phyloP scores from a whole-genome alignment of 1,140 invertebrate species.

The Triops cancriformis region DNA sequence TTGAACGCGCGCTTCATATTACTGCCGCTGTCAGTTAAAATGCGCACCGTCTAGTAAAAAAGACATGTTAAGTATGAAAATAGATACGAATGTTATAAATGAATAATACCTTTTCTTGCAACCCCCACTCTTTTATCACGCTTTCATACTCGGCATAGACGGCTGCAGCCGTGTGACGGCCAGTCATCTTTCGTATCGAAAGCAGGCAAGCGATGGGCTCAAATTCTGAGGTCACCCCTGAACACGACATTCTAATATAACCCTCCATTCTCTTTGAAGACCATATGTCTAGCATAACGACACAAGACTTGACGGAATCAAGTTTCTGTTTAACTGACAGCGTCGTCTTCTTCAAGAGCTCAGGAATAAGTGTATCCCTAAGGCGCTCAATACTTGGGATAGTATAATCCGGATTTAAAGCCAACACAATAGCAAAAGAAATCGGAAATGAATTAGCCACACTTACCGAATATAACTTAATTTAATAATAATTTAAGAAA shows the following conservation, averaged over 20 bases:
- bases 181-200: background rate
- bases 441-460: background rate
- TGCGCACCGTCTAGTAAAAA: background rate
- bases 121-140: background rate
- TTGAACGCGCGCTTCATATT: slow-evolving; percentile 17
- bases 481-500: background rate
- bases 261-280: background rate
- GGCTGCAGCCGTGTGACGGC: background rate
- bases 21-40: background rate
- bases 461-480: too few relatives aligned
- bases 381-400: background rate
- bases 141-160: background rate
- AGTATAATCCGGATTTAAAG: background rate
- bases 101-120: background rate
- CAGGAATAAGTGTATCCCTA: background rate
- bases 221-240: background rate
- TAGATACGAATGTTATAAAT: background rate
- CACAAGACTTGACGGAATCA: background rate
- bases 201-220: background rate
- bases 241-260: background rate
- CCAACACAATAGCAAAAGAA: background rate
- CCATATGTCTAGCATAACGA: slow-evolving; percentile 14
- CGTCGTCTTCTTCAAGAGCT: background rate
- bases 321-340: background rate
- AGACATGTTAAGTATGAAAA: background rate